A percentile compares a stretch with the other conserved stretches of the same genome.
Evolutionary conservation across 2,113 vertebrate genomes (phyloP).

Genomic region (Odobenus rosmarus): DNA sequence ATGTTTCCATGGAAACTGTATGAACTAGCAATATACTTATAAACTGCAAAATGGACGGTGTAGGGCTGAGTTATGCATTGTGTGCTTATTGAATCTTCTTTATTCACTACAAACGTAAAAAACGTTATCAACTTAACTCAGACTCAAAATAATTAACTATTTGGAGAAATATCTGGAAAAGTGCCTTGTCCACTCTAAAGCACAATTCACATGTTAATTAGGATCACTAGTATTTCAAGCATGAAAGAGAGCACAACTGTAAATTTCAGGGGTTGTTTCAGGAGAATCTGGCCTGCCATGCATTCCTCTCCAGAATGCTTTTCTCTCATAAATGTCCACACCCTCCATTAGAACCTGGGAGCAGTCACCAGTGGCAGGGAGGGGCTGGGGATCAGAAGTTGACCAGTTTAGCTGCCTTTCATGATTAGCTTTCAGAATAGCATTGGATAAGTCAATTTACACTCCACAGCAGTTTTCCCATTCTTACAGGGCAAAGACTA

Average conservation of each 20-base stretch:
- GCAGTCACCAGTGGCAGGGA: background rate
- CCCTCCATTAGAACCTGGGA: background rate
- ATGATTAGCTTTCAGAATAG: background rate
- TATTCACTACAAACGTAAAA: background rate
- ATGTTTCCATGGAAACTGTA: constrained; percentile 43
- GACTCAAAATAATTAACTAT: background rate
- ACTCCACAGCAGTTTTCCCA: background rate
- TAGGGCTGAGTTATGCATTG: constrained; percentile 42
- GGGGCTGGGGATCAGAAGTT: background rate
- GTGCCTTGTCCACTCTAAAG: background rate
- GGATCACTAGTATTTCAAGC: background rate
- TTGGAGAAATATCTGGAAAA: background rate
- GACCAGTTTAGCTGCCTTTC: background rate
- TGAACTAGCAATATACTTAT: background rate
- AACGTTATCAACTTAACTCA: background rate
- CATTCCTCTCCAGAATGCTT: background rate
- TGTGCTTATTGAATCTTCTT: background rate
- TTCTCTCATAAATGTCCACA: background rate
- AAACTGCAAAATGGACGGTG: constrained; percentile 20
- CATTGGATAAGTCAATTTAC: background rate
- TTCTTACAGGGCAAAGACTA: background rate
- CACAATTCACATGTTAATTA: background rate
- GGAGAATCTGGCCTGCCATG: background rate
- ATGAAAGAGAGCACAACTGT: background rate
- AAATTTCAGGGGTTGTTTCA: background rate